Evolutionary conservation across 2,888 invertebrate genomes (phyloP), one percentile per base, ranked within the genome.

Genomic region (Oligia latruncula): DNA sequence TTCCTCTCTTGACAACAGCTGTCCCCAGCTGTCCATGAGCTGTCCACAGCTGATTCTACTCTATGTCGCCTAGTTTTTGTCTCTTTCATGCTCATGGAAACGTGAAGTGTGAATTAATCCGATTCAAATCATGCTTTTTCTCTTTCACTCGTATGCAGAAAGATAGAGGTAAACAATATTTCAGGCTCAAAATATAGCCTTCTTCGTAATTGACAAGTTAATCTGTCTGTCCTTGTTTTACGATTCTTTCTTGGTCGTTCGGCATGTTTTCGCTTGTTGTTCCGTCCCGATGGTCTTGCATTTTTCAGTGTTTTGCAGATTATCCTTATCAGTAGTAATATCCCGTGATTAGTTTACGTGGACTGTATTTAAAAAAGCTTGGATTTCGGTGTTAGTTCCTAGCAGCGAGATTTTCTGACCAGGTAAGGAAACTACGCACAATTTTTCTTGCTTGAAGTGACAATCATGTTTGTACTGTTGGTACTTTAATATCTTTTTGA

Each of bases 371-470:
- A 88, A 71, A 80, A 64, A 88, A 87, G 88, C 86, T 91, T 93
- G 93, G 93, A 94, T 93, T 93, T 91, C 90, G 91, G 92, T 92
- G 92, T 86, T 82, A 87, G 82, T 88, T 86, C 80, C 81, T 77
- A 87, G 84, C 85, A 79, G 80, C 85, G 83, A 77, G 82, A 81
- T 77, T 85, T 83, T 89, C 85, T 81, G 89, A 91, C 67, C 92
- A 95, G 96, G 96, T 96, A 91, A 93, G 95, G 88, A 89, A 81
- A 89, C 89, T 96, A 94, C 96, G 96, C 95, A 96, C 93, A 94
- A 93, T 93, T 91, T 87, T 90, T 89, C 81, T 74, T 74, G 87
- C 82, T 81, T 9, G 58, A 88, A 91, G 90, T 95, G 96, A 95
- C 95, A 95, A 92, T 94, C 89, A 81, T 91, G 87, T 91, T 92